Evolutionary conservation across 2,797 vertebrate genomes (phyloP).

Genomic region (Anableps anableps): DNA sequence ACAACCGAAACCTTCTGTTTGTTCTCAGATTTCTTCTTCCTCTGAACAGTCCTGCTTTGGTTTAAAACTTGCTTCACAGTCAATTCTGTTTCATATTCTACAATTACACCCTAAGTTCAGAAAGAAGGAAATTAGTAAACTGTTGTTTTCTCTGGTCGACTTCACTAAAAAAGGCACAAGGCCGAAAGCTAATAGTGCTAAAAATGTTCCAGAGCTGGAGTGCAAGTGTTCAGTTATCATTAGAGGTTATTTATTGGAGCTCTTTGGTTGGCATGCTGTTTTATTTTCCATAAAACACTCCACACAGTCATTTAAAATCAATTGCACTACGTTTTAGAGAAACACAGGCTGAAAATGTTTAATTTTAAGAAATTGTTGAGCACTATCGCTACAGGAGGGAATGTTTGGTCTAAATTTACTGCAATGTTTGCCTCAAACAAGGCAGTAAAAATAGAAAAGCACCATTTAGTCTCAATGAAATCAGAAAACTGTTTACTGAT

Average conservation of each 20-base stretch:
- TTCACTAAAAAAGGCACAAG: background rate
- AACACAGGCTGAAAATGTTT: background rate
- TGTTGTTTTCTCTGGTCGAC: background rate
- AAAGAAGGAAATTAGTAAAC: background rate
- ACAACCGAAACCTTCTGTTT: background rate
- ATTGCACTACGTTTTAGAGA: background rate
- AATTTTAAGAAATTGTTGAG: background rate
- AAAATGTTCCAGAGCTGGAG: background rate
- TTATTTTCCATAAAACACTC: background rate
- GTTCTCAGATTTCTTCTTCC: background rate
- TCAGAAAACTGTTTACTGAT: background rate
- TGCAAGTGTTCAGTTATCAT: background rate
- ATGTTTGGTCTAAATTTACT: background rate
- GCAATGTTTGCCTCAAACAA: background rate
- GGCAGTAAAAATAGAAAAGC: background rate
- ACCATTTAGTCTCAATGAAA: background rate
- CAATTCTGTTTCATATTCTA: background rate
- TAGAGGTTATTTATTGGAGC: background rate
- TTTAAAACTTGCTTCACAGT: background rate
- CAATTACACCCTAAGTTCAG: background rate
- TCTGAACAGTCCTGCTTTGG: background rate
- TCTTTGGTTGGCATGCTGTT: background rate
- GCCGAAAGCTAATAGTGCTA: background rate
- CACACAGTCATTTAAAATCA: background rate
- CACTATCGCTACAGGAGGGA: background rate